phyloP scores from a whole-genome alignment of 2,797 vertebrate species.

The Acrossocheilus wenchowensis region DNA sequence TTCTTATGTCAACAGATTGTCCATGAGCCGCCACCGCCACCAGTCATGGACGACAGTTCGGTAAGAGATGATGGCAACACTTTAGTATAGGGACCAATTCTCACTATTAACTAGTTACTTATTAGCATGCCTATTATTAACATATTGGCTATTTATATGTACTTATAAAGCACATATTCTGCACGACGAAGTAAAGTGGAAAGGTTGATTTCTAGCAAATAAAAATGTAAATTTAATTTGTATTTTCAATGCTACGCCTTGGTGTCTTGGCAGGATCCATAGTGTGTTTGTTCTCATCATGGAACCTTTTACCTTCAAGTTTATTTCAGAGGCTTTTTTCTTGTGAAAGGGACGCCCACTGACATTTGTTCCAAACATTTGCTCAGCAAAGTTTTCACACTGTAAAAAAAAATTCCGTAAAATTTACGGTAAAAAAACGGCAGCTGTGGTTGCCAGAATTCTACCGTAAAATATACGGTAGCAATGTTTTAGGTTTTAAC shows the following conservation, averaged over 20 bases:
- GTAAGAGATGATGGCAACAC: slow-evolving; percentile 71
- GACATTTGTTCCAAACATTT: slow-evolving; percentile 17
- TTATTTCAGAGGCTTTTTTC: neutral
- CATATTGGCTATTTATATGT: neutral
- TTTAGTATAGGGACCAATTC: neutral
- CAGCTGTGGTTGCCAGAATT: no score
- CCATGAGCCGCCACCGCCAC: slow-evolving; percentile 90
- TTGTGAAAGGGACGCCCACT: neutral
- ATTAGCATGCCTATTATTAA: neutral
- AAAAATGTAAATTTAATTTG: neutral
- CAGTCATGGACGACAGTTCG: slow-evolving; percentile 86
- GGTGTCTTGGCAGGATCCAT: neutral
- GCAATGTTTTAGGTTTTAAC: no score
- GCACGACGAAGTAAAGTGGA: neutral
- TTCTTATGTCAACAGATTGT: slow-evolving; percentile 83
- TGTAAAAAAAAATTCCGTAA: no score
- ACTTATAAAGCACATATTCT: no score
- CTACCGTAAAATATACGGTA: no score
- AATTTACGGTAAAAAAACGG: no score
- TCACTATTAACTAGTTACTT: neutral
- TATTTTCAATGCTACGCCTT: neutral
- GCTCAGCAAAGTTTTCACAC: slow-evolving; percentile 27
- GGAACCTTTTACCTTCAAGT: neutral
- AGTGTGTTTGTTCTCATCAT: neutral
- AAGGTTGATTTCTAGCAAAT: neutral